These are phyloP conservation scores for Larimichthys polyactis DNA, from an alignment of 2,113 vertebrate genomes.

Conservation along the genomic window DNA sequence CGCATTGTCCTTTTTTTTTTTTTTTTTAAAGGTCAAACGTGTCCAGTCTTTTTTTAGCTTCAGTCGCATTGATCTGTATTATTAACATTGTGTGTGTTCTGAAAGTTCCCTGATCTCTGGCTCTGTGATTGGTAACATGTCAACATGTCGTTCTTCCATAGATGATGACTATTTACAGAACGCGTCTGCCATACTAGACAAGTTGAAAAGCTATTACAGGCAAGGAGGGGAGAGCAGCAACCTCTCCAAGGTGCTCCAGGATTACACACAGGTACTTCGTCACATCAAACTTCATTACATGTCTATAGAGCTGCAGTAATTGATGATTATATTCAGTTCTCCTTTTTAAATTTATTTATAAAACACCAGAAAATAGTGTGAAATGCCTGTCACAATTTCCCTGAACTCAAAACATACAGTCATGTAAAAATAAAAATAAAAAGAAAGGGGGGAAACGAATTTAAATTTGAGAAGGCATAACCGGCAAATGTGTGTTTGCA, in stretches of 20 bases:
- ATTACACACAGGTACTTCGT: slow-evolving; percentile 92
- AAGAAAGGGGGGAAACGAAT: not conserved
- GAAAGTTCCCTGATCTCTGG: not conserved
- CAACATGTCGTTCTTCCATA: slow-evolving; percentile 72
- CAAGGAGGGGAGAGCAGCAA: slow-evolving; percentile 87
- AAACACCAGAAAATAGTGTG: not conserved
- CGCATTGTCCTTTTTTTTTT: too few species aligned
- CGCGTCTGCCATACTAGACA: slow-evolving; percentile 89
- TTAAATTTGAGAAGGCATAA: not conserved
- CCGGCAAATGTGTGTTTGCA: not conserved
- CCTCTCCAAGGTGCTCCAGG: slow-evolving; percentile 88
- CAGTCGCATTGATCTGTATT: not conserved
- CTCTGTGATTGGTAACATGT: slow-evolving; percentile 31
- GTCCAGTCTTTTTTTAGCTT: not conserved
- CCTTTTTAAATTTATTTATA: not conserved
- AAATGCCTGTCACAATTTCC: not conserved
- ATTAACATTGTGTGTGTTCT: not conserved
- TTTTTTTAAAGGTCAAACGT: not conserved
- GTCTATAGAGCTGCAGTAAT: not conserved
- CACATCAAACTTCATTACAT: not conserved
- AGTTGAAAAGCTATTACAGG: slow-evolving; percentile 87
- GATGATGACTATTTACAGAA: slow-evolving; percentile 93
- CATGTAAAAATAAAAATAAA: not conserved
- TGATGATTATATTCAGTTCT: not conserved
- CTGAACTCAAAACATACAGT: not conserved